These are phyloP conservation scores for Psittacula cyanocephala DNA, from an alignment of 2,113 vertebrate species.

Conservation along the genomic window DNA sequence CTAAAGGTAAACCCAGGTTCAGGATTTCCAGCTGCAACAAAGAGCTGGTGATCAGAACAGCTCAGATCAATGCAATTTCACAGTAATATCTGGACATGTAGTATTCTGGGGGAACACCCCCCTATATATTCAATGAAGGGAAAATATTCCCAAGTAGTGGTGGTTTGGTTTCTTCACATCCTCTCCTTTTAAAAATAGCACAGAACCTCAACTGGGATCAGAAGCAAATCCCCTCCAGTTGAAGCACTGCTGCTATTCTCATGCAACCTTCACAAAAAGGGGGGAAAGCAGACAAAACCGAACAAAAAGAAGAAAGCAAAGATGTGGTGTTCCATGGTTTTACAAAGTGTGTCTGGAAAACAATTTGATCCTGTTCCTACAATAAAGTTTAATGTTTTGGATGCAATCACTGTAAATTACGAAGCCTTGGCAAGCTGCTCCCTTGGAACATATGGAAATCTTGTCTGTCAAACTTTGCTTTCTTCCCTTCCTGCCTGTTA, in stretches of 20 bases:
- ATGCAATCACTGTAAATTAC: constrained; percentile 49
- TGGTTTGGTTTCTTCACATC: background rate
- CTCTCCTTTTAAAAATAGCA: background rate
- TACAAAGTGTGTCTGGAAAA: constrained; percentile 53
- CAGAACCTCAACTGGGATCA: background rate
- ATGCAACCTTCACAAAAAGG: background rate
- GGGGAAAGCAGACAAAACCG: background rate
- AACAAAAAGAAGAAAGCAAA: background rate
- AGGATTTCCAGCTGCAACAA: constrained; percentile 1
- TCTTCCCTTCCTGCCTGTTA: constrained; percentile 45
- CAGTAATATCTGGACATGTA: background rate
- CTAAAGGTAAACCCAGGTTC: background rate
- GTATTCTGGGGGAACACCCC: background rate
- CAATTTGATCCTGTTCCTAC: constrained; percentile 63
- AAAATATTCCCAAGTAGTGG: background rate
- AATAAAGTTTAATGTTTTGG: constrained; percentile 61
- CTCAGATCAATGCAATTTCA: background rate
- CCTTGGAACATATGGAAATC: constrained; percentile 29
- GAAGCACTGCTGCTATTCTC: background rate
- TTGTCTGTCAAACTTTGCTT: constrained; percentile 52
- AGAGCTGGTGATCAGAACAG: background rate
- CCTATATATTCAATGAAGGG: background rate
- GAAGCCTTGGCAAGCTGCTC: constrained; percentile 54
- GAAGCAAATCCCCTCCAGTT: background rate
- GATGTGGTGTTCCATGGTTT: background rate